Evolutionary conservation across 1,140 invertebrate species (phyloP).

Genomic region (Pollicipes pollicipes): DNA sequence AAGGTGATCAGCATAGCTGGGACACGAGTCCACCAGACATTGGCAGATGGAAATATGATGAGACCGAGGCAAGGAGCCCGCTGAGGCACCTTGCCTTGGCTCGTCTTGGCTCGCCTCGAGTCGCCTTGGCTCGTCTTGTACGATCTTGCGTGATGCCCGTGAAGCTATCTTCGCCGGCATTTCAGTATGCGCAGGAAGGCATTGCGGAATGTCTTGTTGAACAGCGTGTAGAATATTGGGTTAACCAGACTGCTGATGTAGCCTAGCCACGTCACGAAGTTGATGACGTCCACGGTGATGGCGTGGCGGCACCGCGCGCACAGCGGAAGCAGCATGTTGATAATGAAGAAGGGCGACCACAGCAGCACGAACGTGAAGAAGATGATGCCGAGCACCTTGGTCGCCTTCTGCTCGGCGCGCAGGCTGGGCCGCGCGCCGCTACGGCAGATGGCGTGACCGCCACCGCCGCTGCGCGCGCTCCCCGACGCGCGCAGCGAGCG

Average conservation of each 20-base stretch:
- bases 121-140: no score
- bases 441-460: background rate
- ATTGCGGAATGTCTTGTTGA: conserved; percentile 80
- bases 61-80: no score
- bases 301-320: conserved; percentile 54
- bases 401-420: conserved; percentile 73
- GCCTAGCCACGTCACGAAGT: conserved; percentile 74
- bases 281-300: conserved; percentile 56
- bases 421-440: conserved; percentile 48
- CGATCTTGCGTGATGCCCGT: no score
- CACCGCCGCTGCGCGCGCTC: background rate
- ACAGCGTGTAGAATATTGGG: conserved; percentile 85
- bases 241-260: conserved; percentile 86
- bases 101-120: no score
- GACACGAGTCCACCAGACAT: no score
- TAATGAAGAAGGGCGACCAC: conserved; percentile 83
- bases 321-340: conserved; percentile 60
- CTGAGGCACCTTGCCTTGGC: no score
- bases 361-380: conserved; percentile 85
- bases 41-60: no score
- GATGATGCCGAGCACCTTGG: conserved; percentile 69
- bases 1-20: no score
- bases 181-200: conserved; percentile 75
- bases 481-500: background rate
- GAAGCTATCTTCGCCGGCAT: conserved; percentile 35